Conservation (phyloP, 37 sponge, comb jelly and placozoan genomes). For the Beroe ovata region DNA sequence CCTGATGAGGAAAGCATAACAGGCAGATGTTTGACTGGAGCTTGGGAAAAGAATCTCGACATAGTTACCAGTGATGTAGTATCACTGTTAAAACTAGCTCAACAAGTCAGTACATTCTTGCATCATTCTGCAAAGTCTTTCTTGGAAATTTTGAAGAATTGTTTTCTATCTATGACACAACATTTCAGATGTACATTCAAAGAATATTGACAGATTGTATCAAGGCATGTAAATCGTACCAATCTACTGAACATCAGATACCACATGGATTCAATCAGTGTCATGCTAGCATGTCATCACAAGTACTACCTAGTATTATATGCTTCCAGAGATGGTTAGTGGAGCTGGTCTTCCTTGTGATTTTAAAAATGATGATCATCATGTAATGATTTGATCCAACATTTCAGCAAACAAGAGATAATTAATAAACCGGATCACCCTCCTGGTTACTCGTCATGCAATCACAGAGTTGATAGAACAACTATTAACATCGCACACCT, state of each 20-base stretch:
- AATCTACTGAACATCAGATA: neutral
- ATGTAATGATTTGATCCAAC: too few species aligned
- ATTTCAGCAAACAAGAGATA: too few species aligned
- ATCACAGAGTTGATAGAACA: neutral
- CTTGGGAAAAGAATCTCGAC: conserved; percentile 84
- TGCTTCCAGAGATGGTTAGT: neutral
- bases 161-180: too few species aligned
- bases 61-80: conserved; percentile 73
- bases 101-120: conserved; percentile 70
- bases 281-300: neutral
- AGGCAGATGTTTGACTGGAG: conserved; percentile 75
- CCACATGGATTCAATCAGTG: conserved; percentile 35
- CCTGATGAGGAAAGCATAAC: conserved; percentile 76
- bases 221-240: conserved; percentile 6
- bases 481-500: neutral
- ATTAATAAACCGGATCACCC: too few species aligned
- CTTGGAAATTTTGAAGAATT: too few species aligned
- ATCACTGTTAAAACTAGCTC: conserved; percentile 69
- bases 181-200: conserved; percentile 51
- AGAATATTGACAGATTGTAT: conserved; percentile 48
- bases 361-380: too few species aligned
- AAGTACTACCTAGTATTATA: conserved; percentile 23
- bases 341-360: too few species aligned
- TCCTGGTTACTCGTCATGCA: too few species aligned
- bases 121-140: too few species aligned